A percentile compares a stretch with the other conserved stretches of the same genome.
These are phyloP conservation scores for Tethya wilhelma DNA, from an alignment of 37 sponge, comb jelly and placozoan species.

Conservation along the genomic window DNA sequence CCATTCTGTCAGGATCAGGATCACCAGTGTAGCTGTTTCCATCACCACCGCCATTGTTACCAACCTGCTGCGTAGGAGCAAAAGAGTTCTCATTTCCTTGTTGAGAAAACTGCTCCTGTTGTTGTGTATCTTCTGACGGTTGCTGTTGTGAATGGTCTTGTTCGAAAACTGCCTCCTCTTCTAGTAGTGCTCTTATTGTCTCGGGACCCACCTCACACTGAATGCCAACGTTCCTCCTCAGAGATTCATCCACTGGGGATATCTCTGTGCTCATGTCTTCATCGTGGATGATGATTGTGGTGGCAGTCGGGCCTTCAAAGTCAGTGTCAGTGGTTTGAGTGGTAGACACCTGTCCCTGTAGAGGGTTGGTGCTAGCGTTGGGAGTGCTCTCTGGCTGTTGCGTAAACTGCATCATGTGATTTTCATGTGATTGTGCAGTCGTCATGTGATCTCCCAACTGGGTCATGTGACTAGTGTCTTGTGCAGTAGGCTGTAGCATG, in stretches of 20 bases:
- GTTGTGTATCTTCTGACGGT: neutral
- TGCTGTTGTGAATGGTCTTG: too few relatives aligned
- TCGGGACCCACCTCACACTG: slow-evolving; percentile 73
- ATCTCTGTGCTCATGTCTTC: neutral
- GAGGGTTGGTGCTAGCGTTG: neutral
- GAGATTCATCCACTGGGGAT: neutral
- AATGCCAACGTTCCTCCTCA: slow-evolving; percentile 29
- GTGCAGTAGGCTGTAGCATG: neutral
- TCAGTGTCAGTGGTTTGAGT: neutral
- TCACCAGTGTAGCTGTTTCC: neutral
- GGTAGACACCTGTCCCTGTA: neutral
- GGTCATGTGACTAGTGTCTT: neutral
- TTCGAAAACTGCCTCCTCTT: slow-evolving; percentile 34
- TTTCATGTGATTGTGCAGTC: neutral
- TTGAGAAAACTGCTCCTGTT: neutral
- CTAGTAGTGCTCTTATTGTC: slow-evolving; percentile 44
- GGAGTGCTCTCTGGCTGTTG: neutral
- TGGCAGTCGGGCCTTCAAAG: neutral
- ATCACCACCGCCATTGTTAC: neutral
- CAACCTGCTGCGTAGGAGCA: neutral
- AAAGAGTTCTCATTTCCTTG: neutral
- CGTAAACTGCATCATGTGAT: neutral
- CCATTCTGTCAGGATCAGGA: neutral
- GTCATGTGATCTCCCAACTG: neutral
- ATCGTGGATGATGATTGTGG: neutral